Percentiles rank a stretch among this genome's conserved stretches.
Conservation (phyloP, 92 coral and sea anemone genomes). For the Micromussa lordhowensis region DNA sequence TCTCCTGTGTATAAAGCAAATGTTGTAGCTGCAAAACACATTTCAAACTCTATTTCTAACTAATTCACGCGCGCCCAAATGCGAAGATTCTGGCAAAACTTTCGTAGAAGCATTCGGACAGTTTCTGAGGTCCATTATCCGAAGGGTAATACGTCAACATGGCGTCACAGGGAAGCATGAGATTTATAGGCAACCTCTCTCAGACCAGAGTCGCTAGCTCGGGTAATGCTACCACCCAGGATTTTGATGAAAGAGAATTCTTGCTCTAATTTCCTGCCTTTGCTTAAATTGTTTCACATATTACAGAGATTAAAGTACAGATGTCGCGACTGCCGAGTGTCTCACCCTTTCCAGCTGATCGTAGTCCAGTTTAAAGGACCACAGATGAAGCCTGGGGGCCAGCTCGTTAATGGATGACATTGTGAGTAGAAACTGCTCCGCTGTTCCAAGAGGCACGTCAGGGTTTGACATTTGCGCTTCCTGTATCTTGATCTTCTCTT, state of each 20-base stretch:
- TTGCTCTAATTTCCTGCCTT: too few species aligned
- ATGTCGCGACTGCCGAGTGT: neutral
- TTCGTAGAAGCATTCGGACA: neutral
- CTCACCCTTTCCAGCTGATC: slow-evolving; percentile 96
- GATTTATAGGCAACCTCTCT: too few species aligned
- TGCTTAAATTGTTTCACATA: neutral
- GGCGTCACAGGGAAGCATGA: neutral
- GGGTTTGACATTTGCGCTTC: slow-evolving; percentile 95
- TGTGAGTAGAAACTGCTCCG: slow-evolving; percentile 92
- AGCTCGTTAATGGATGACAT: slow-evolving; percentile 96
- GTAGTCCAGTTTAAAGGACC: slow-evolving; percentile 98
- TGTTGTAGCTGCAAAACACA: neutral
- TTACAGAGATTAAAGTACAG: neutral
- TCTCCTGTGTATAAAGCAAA: slow-evolving; percentile 67
- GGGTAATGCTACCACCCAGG: neutral
- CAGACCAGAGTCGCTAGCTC: too few species aligned
- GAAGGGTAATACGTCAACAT: neutral
- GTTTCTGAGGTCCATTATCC: neutral
- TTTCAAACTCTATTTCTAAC: too few species aligned
- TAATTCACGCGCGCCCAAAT: neutral
- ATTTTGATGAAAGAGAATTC: too few species aligned
- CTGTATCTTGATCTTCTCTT: slow-evolving; percentile 91
- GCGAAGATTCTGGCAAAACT: neutral
- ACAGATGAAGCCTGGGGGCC: slow-evolving; percentile 86
- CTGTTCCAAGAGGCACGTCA: slow-evolving; percentile 94